Evolutionary conservation across 2,888 invertebrate genomes (phyloP), one percentile per base, ranked within the genome.

Genomic region (Drosophila parthenogenetica): DNA sequence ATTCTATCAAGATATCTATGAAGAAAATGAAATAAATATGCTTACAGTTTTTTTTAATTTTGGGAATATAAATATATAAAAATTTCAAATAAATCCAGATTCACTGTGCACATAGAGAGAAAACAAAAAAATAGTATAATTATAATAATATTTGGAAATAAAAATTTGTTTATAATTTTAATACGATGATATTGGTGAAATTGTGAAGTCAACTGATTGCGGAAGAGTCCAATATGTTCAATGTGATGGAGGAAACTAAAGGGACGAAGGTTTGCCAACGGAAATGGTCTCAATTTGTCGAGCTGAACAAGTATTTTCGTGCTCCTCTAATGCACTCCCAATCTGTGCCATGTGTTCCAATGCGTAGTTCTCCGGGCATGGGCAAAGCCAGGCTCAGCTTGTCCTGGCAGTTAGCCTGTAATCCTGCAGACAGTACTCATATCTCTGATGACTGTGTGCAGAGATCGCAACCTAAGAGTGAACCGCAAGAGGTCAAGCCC

Each of bases 331-430:
- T 29, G 3, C 19, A 35, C 4, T 54, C 22, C 5, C 49, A n/a
- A 19, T 74, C 74, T 2, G 17, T 35, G 0, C 74, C 72, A 8
- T 67, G 77, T 17, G 3, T 42, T 29, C 11, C 14, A 10, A 3
- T 7, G 35, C 2, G 22, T 29, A 42, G 17, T 8, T 13, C 11
- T 11, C 0, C 5, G 0, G 16, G 5, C 1, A 13, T 17, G 13
- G 14, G 19, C 8, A 5, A 1, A 14, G n/a, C 8, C 16, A 35
- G 40, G 2, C 11, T 63, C n/a, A 77, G 73, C 25, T 46, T 73
- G 22, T 63, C 63, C 40, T 77, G 74, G 74, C 59, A 68, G 7
- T 45, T 75, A 5, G 75, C 75, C 22, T 32, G 19, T 35, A 50
- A 48, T 48, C 61, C 73, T 14, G 17, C 37, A 1, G 14, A 14